Base-by-base conservation (phyloP, 2,113 vertebrate genomes). In the Ptychochromis oligacanthus region DNA sequence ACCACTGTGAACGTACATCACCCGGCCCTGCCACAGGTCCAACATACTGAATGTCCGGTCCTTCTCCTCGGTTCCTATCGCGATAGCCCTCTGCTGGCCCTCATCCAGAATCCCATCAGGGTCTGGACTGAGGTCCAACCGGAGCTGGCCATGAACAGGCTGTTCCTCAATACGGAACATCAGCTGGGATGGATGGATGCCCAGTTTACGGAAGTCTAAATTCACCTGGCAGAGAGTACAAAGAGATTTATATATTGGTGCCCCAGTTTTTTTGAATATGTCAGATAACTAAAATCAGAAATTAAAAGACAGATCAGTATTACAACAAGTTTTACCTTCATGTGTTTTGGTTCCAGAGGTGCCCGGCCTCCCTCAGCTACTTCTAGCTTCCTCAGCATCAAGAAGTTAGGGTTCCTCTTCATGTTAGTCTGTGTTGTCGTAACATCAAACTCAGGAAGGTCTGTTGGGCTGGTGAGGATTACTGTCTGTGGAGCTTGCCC, bases 1-100 rank as follows among this genome's bases (percentile, higher is more conserved):
- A 43, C 97, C 96, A 49, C 96, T 93, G 64, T 98, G 97, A 80
- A 96, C 59, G 18, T 98, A 99, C 24, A 96, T 94, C 65, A 98
- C 90, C 62, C 95, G 94, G 4, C 93, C 95, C 83, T 95, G 95
- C 95, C 89, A 93, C 15, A 98, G 83, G 7, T 98, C 97, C 65
- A 96, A 91, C 91, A 97, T 52, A 43, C 95, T 97, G 88, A 99
- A 99, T 3, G 75, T 93, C 57, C 89, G 87, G 24, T 96, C 89
- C 1, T 90, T 88, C 24, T 92, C 81, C 24, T 91, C 83, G 8
- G 20, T 43, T 77, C 77, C 87, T 9, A 64, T 54, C 1, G 46
- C 56, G 4, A 87, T 28, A 1, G 40, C 85, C 28, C 40, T 83
- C 43, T 87, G 75, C 74, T 82, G 80, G 1, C 9, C 84, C 31